A percentile compares a stretch with the other conserved stretches of the same genome.
Conservation (phyloP, 2,797 vertebrate species). For the Acanthopagrus latus region DNA sequence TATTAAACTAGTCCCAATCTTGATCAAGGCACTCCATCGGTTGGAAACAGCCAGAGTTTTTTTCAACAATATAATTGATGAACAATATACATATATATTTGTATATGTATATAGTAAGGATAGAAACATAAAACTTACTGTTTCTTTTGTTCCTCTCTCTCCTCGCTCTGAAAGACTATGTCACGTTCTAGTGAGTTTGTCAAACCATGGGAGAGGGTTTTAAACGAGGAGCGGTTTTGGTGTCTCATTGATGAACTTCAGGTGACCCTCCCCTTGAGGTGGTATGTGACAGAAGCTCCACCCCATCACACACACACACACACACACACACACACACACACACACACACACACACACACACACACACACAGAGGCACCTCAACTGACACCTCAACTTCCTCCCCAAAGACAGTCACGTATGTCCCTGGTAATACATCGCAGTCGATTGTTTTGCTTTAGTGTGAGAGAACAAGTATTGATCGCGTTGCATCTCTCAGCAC, state of each 20-base stretch:
- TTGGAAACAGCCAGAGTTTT: neutral
- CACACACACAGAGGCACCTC: conserved; percentile 6
- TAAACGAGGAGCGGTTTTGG: conserved; percentile 45
- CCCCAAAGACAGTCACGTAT: neutral
- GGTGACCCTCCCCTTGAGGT: conserved; percentile 52
- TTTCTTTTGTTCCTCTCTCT: conserved; percentile 42
- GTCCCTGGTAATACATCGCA: neutral
- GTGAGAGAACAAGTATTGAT: conserved; percentile 26
- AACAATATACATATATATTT: neutral
- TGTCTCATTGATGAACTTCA: conserved; percentile 49
- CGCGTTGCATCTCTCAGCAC: conserved; percentile 2
- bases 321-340: conserved; percentile 18
- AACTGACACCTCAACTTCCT: neutral
- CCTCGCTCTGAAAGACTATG: conserved; percentile 36
- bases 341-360: conserved; percentile 19
- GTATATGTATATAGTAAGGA: neutral
- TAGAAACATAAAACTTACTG: conserved; percentile 68
- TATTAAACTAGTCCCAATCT: neutral
- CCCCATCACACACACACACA: conserved; percentile 41
- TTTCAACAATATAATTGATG: neutral
- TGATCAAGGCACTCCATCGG: neutral
- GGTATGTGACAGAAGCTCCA: conserved; percentile 42
- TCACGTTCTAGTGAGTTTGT: conserved; percentile 43
- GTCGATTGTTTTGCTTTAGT: conserved; percentile 4
- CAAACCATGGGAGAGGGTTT: conserved; percentile 41